Evolutionary conservation across 1,140 invertebrate genomes (phyloP).

Genomic region (Bombus waltoni): DNA sequence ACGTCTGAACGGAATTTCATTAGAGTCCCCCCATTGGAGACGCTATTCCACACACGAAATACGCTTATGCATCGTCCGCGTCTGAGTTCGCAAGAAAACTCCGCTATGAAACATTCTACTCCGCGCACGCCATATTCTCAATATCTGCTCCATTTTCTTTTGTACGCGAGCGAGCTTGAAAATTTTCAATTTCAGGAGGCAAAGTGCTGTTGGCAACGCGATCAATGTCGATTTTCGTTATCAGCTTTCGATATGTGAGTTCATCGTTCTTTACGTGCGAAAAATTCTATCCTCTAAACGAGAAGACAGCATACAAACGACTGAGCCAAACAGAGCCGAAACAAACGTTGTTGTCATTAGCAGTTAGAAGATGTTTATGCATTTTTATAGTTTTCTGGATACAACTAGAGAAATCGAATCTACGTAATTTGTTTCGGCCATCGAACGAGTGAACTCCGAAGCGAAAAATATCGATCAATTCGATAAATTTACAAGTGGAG

Average conservation of each 20-base stretch:
- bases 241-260: slow-evolving; percentile 5
- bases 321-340: too few relatives aligned
- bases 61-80: slow-evolving; percentile 11
- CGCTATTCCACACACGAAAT: slow-evolving; percentile 25
- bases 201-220: slow-evolving; percentile 11
- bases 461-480: too few relatives aligned
- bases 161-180: slow-evolving; percentile 12
- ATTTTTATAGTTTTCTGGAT: not conserved
- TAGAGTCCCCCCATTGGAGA: not conserved
- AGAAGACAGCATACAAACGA: too few relatives aligned
- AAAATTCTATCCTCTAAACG: not conserved
- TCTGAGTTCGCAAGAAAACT: slow-evolving; percentile 15
- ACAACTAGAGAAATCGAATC: not conserved
- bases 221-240: slow-evolving; percentile 19
- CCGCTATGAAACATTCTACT: not conserved
- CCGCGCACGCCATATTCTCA: not conserved
- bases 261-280: too few relatives aligned
- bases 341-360: not conserved
- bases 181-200: slow-evolving; percentile 39
- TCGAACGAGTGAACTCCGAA: too few relatives aligned
- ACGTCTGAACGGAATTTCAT: slow-evolving; percentile 35
- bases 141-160: slow-evolving; percentile 17
- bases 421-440: too few relatives aligned
- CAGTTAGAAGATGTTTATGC: not conserved
- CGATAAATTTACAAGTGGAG: too few relatives aligned